Evolutionary conservation across 2,797 vertebrate species (phyloP), one percentile per base, ranked within the genome.

Genomic region (Ctenopoma multispine): DNA sequence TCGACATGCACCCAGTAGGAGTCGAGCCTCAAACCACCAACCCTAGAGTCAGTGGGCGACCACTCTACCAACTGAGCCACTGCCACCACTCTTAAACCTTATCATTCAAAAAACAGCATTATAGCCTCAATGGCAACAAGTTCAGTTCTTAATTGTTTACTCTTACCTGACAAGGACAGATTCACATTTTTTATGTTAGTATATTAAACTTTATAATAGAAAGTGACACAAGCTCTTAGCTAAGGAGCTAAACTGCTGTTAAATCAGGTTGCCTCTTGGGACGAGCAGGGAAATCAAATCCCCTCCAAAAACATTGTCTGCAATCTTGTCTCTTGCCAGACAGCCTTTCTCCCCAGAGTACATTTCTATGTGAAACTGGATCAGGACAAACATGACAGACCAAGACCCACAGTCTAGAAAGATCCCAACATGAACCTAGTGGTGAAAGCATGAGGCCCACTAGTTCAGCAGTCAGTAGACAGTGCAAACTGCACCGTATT

Each of bases 361-460:
- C 23, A 48, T 65, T 55, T 72, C 56, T 21, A 64, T 65, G 49
- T 81, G 77, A 82, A 87, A 89, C 74, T 57, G 50, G 75, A 89
- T 69, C 68, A 58, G 61, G 47, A 23, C 11, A 46, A 78, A 69
- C 23, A 20, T 88, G 73, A 84, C 68, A 36, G 24, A 72, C 43
- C 68, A 47, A 55, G 48, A 81, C 31, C 27, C 34, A 47, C 27
- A 68, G 47, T 69, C 74, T 68, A 73, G 64, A 84, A 84, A 21
- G 69, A 80, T 76, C 71, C 41, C 9, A 34, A 23, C 15, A 46
- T 9, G 59, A 13, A 53, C 43, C 47, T 4, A 31, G 43, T 41
- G 50, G 27, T 54, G n/a, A 36, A 57, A 78, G 55, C 41, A 48
- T 58, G 20, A 51, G 34, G 41, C 14, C n/a, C 23, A 36, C 31